phyloP scores from a whole-genome alignment of 2,113 vertebrate species.

The Sitta europaea region DNA sequence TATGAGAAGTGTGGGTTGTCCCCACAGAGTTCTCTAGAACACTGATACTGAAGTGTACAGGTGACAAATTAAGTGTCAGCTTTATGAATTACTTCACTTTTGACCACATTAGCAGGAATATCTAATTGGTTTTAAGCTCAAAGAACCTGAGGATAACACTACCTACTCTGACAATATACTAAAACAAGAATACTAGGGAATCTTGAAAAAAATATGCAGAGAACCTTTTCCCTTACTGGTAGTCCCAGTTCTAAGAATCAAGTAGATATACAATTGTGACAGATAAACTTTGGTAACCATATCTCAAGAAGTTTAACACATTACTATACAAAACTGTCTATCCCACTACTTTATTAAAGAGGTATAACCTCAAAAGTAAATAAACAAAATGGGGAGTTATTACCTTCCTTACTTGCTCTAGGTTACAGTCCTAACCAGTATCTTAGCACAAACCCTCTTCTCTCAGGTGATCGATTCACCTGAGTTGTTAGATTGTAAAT shows the following conservation, averaged over 20 bases:
- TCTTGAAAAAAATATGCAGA: not conserved
- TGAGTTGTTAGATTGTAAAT: not conserved
- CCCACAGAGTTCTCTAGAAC: not conserved
- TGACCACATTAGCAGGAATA: not conserved
- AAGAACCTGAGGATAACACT: not conserved
- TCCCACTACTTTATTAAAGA: not conserved
- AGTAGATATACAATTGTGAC: not conserved
- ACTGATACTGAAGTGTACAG: not conserved
- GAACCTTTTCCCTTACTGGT: not conserved
- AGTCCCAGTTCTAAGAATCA: not conserved
- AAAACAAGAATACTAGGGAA: not conserved
- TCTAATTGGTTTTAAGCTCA: not conserved
- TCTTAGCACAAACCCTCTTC: not conserved
- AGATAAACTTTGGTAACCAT: not conserved
- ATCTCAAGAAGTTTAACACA: not conserved
- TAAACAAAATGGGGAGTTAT: not conserved
- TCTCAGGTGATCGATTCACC: not conserved
- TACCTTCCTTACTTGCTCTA: not conserved
- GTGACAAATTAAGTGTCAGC: slow-evolving; percentile 1
- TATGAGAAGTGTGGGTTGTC: not conserved
- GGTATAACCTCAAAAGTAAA: not conserved
- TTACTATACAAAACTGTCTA: not conserved
- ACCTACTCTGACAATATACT: not conserved
- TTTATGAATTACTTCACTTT: slow-evolving; percentile 2
- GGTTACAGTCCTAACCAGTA: not conserved